phyloP scores from a whole-genome alignment of 2,113 vertebrate genomes.

The Aythya baeri region DNA sequence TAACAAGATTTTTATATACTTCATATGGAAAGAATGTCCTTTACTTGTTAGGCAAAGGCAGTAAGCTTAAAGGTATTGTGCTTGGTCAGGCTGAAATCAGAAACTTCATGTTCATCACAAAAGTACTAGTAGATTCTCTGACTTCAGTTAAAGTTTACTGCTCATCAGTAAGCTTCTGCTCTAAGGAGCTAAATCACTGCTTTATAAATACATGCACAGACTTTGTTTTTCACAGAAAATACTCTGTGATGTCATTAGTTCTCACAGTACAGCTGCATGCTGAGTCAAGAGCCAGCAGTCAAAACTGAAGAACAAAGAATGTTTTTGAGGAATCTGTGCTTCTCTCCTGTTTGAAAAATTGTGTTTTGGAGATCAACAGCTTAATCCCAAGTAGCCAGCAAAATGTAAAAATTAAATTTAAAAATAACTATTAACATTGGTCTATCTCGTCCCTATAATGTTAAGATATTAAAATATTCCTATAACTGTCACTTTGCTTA shows the following conservation, averaged over 20 bases:
- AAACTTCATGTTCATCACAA: neutral
- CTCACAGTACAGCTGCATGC: neutral
- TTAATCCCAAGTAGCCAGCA: neutral
- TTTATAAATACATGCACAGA: neutral
- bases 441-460: neutral
- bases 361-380: neutral
- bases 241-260: neutral
- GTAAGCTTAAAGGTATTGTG: neutral
- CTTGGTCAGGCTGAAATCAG: neutral
- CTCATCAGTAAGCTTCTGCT: neutral
- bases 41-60: neutral
- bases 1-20: neutral
- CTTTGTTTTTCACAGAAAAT: neutral
- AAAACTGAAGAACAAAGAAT: neutral
- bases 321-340: neutral
- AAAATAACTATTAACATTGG: neutral
- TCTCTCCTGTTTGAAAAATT: neutral
- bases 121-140: neutral
- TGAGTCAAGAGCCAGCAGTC: neutral
- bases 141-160: neutral
- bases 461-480: neutral
- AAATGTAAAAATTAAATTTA: neutral
- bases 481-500: neutral
- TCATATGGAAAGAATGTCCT: neutral
- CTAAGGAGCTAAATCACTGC: neutral